Conservation (phyloP, 2,888 invertebrate genomes). For the Archips xylosteana region DNA sequence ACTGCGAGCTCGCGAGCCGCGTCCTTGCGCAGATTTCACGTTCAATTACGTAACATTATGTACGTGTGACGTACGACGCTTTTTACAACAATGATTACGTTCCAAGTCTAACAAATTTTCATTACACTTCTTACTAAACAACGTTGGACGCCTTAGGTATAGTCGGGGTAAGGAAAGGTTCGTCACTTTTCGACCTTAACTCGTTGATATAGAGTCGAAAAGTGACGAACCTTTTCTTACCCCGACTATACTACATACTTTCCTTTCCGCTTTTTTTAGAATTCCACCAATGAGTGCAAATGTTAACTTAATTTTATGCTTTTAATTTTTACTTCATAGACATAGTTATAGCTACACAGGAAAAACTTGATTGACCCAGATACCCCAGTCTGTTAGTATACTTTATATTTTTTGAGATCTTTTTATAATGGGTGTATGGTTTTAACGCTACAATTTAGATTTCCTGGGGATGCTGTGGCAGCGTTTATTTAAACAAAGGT, state of each 20-base stretch:
- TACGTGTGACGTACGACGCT: slow-evolving; percentile 57
- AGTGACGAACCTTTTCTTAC: too few species aligned
- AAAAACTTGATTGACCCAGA: not conserved
- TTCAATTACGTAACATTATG: slow-evolving; percentile 79
- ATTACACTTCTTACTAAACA: not conserved
- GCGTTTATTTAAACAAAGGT: too few species aligned
- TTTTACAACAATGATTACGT: slow-evolving; percentile 8
- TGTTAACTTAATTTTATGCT: not conserved
- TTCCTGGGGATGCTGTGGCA: too few species aligned
- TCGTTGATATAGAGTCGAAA: too few species aligned
- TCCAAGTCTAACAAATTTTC: not conserved
- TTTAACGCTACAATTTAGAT: too few species aligned
- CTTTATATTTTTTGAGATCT: not conserved
- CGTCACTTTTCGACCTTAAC: too few species aligned
- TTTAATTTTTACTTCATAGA: too few species aligned
- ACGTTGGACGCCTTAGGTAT: not conserved
- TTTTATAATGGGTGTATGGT: not conserved
- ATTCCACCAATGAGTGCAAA: not conserved
- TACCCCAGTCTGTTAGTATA: not conserved
- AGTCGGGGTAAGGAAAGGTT: too few species aligned
- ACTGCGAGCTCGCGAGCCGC: slow-evolving; percentile 66
- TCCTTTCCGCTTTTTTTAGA: not conserved
- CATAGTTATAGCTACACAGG: too few species aligned
- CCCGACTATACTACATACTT: not conserved
- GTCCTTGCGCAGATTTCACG: slow-evolving; percentile 82